Evolutionary conservation across 2,113 vertebrate genomes (phyloP), one percentile per base, ranked within the genome.

Genomic region (Ifrita kowaldi): DNA sequence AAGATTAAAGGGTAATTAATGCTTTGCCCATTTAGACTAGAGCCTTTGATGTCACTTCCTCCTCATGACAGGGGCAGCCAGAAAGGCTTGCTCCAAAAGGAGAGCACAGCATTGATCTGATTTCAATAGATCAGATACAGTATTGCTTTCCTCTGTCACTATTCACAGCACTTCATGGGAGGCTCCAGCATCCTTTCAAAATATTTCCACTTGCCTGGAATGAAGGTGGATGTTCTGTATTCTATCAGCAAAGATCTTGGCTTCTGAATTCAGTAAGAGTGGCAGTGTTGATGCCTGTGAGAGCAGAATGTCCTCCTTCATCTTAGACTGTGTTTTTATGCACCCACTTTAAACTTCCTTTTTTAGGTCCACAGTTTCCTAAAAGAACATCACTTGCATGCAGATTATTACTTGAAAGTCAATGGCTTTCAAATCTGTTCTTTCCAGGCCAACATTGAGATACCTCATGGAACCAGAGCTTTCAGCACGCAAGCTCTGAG

Each of bases 401-500:
- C 32, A 75, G 37, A 59, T 87, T 79, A 37, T 47, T 84, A 59
- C 21, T 42, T 67, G 19, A 37, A 85, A 63, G 14, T n/a, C 33
- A 52, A 4, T 67, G 62, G 26, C 46, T 97, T 92, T 44, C 27
- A 70, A 55, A 13, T 80, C 35, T 89, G 17, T 88, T 95, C 80
- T 97, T 98, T 76, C 92, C 98, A 97, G 96, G 96, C 95, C 96
- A 97, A 95, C 96, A 78, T 70, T 98, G 76, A 97, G 97, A 96
- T 97, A 98, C 90, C 87, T 98, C 74, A 95, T 83, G 84, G 98
- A 98, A 93, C 97, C 97, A 90, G 98, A 97, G 92, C 98, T 98
- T 97, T 97, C 97, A 87, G 98, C 98, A 98, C 20, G 57, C 84
- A 49, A 98, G 97, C 97, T 98, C 97, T 97, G 98, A 98, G 24